phyloP scores from a whole-genome alignment of 2,888 invertebrate species.

The Adineta ricciae region DNA sequence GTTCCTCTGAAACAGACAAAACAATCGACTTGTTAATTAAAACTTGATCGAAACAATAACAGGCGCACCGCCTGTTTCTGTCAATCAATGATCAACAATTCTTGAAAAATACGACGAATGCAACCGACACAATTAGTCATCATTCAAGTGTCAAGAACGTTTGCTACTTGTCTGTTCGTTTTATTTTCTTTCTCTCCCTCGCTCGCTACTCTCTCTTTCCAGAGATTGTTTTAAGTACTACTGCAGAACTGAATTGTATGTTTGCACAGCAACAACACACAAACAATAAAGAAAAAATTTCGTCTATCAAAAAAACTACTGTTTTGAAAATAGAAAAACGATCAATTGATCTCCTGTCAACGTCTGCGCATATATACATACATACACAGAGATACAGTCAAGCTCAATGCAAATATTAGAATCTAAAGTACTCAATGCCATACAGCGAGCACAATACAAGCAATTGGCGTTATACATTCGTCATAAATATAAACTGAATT shows the following conservation, averaged over 20 bases:
- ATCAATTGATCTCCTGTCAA: neutral
- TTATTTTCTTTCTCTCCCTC: neutral
- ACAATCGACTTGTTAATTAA: neutral
- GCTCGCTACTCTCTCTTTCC: neutral
- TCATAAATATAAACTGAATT: slow-evolving; percentile 32
- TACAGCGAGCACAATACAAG: slow-evolving; percentile 24
- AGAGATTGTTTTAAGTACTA: neutral
- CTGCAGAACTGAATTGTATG: neutral
- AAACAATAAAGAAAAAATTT: neutral
- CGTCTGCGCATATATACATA: neutral
- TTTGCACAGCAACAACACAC: neutral
- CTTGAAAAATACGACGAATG: neutral
- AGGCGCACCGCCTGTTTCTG: neutral
- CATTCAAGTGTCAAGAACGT: neutral
- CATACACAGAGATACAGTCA: neutral
- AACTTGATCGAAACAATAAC: neutral
- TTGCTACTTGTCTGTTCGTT: neutral
- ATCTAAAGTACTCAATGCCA: slow-evolving; percentile 26
- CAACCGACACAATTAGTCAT: neutral
- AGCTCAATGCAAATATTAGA: neutral
- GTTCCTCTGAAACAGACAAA: neutral
- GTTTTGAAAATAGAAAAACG: neutral
- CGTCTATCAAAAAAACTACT: neutral
- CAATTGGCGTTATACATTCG: slow-evolving; percentile 29
- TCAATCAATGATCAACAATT: neutral